Evolutionary conservation across 2,113 vertebrate species (phyloP), one percentile per base, ranked within the genome.

Genomic region (Triplophysa tibetana): DNA sequence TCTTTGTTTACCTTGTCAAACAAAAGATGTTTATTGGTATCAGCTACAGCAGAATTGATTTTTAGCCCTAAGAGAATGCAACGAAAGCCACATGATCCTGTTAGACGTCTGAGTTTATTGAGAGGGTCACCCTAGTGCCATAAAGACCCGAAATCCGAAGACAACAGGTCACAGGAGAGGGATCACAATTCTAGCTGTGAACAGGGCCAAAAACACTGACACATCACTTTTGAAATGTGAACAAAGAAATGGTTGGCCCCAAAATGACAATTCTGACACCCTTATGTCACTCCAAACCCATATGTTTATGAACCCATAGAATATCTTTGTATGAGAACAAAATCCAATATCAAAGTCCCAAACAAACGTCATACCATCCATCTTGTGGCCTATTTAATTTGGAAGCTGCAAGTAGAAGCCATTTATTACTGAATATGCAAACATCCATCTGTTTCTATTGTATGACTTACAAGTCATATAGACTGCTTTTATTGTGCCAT

Each of bases 41-140:
- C 70, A 45, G 50, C 70, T 48, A 70, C 43, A 45, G 52, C 70
- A 16, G 4, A 73, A 81, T 78, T 78, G 82, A 84, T 84, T 84
- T 77, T 70, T 65, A 69, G 73, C 48, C 21, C 26, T 29, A 11
- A 64, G 16, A 58, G 67, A 84, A 64, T 77, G 78, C 78, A 68
- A 45, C 29, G 74, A 41, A 68, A 74, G 63, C 62, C 62, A 24
- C 82, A 72, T 17, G 74, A 81, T 81, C 67, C 16, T 70, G 75
- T 83, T 83, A 83, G 73, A 83, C 50, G n/a, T 72, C 26, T n/a
- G 50, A 73, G 68, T 73, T 75, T 60, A 76, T 66, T 73, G 43
- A 1, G 66, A 60, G 60, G 4, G 58, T 21, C 24, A 63, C 11
- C 41, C 54, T 69, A 58, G 38, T 24, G 38, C 52, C 58, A 66